Percentiles rank a stretch among this genome's conserved stretches.
Evolutionary conservation across 2,797 vertebrate species (phyloP).

Genomic region (Antennarius maculatus): DNA sequence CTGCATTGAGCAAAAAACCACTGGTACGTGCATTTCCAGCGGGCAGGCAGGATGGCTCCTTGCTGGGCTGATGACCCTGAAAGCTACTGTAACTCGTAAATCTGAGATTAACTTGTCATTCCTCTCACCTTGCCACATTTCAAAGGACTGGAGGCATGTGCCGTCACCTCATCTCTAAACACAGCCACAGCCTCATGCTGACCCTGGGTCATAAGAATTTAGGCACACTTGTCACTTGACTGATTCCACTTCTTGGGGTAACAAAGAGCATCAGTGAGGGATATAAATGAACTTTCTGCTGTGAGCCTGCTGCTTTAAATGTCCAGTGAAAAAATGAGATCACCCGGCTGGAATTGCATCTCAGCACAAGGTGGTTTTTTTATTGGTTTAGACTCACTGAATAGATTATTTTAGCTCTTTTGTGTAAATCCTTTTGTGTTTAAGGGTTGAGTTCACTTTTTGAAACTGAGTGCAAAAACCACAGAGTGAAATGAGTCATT

Average conservation of each 20-base stretch:
- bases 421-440: slow-evolving; percentile 13
- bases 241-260: slow-evolving; percentile 74
- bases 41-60: slow-evolving; percentile 15
- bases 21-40: slow-evolving; percentile 9
- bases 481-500: slow-evolving; percentile 25
- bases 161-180: slow-evolving; percentile 74
- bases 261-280: slow-evolving; percentile 52
- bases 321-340: slow-evolving; percentile 36
- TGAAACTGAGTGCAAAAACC: slow-evolving; percentile 10
- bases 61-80: slow-evolving; percentile 19
- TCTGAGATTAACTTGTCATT: slow-evolving; percentile 68
- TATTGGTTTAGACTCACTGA: slow-evolving; percentile 20
- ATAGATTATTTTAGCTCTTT: neutral
- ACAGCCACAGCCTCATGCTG: slow-evolving; percentile 64
- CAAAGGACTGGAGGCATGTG: slow-evolving; percentile 69
- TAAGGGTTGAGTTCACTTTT: neutral
- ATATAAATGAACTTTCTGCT: slow-evolving; percentile 43
- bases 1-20: neutral
- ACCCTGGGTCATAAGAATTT: slow-evolving; percentile 70
- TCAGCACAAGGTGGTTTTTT: neutral
- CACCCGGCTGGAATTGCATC: neutral
- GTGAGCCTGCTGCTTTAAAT: slow-evolving; percentile 19
- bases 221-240: slow-evolving; percentile 79
- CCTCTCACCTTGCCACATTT: slow-evolving; percentile 66
- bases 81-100: slow-evolving; percentile 76